These are phyloP conservation scores for Pelobates fuscus DNA, from an alignment of 2,113 vertebrate species.

Conservation along the genomic window DNA sequence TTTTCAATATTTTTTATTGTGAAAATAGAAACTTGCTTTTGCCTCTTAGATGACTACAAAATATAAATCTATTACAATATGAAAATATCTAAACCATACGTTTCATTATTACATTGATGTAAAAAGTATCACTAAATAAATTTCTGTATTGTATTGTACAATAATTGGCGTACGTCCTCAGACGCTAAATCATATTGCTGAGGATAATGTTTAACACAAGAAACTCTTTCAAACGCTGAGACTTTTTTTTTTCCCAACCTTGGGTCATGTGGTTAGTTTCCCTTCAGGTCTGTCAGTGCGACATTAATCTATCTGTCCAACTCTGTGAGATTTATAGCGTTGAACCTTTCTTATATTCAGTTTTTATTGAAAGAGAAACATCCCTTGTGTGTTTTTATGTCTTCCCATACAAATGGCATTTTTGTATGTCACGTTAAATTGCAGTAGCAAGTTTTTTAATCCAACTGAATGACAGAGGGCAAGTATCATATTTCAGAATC, in stretches of 20 bases:
- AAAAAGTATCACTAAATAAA: too few species aligned
- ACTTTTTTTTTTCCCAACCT: neutral
- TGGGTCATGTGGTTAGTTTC: conserved; percentile 7
- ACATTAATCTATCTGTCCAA: conserved; percentile 20
- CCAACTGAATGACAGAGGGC: conserved; percentile 5
- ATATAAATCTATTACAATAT: too few species aligned
- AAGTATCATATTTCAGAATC: neutral
- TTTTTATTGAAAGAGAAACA: conserved; percentile 18
- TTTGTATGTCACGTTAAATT: conserved; percentile 18
- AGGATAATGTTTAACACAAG: neutral
- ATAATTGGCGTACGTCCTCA: neutral
- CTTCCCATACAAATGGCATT: neutral
- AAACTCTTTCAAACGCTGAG: neutral
- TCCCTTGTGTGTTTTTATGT: conserved; percentile 11
- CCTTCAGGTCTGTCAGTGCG: conserved; percentile 17
- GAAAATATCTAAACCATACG: too few species aligned
- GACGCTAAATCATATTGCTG: neutral
- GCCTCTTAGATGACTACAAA: too few species aligned
- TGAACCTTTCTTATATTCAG: neutral
- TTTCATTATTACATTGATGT: too few species aligned
- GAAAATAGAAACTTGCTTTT: too few species aligned
- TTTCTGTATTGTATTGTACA: neutral
- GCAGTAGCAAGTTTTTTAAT: neutral
- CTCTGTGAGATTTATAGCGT: conserved; percentile 10
- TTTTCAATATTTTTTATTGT: too few species aligned